phyloP scores from a whole-genome alignment of 2,797 vertebrate genomes.

The Sebastes diploproa region DNA sequence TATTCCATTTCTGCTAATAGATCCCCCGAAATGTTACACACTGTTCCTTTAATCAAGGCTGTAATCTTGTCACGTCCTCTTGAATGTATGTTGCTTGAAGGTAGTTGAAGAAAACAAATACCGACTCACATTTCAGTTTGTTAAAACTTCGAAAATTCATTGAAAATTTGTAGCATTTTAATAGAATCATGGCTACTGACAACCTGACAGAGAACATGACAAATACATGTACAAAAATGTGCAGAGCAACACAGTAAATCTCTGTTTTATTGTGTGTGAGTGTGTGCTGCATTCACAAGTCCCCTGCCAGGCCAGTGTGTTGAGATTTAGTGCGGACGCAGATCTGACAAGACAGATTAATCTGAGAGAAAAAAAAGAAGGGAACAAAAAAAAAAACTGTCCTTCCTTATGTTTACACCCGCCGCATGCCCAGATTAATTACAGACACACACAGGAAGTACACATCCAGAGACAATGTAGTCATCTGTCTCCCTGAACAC shows the following conservation, averaged over 20 bases:
- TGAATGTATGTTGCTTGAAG: not conserved
- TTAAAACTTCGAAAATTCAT: not conserved
- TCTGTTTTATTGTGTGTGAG: not conserved
- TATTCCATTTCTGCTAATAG: too few relatives aligned
- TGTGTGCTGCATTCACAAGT: not conserved
- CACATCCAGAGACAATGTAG: conserved; percentile 61
- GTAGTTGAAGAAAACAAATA: not conserved
- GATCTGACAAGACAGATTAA: conserved; percentile 74
- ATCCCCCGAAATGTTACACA: too few relatives aligned
- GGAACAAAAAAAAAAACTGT: conserved; percentile 38
- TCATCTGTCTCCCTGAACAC: conserved; percentile 65
- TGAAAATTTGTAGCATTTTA: not conserved
- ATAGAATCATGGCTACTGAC: not conserved
- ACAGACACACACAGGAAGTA: conserved; percentile 65
- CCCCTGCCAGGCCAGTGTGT: conserved; percentile 20
- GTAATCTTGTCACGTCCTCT: not conserved
- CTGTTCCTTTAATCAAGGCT: not conserved
- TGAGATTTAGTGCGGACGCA: conserved; percentile 56
- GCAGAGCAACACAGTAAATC: not conserved
- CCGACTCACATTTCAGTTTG: not conserved
- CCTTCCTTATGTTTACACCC: conserved; percentile 72
- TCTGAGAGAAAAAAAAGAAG: conserved; percentile 27
- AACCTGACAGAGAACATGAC: not conserved
- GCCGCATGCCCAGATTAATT: conserved; percentile 71
- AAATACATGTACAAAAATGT: not conserved